Conservation (phyloP, 2,113 vertebrate genomes). For the Odontesthes bonariensis region DNA sequence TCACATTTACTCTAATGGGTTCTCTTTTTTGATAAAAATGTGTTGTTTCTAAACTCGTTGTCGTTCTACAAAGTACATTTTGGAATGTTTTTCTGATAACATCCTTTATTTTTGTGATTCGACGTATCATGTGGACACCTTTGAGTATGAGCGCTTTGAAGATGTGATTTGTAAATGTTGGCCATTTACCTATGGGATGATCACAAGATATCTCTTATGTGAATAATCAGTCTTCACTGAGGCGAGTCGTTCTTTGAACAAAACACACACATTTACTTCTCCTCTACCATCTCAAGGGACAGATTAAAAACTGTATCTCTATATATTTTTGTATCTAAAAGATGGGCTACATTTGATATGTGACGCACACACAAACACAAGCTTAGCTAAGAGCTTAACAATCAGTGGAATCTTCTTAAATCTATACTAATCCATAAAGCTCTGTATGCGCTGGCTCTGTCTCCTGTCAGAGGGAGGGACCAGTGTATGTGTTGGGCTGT, state of each 20-base stretch:
- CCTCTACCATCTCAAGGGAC: slow-evolving; percentile 28
- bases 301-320: slow-evolving; percentile 47
- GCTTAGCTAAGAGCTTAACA: slow-evolving; percentile 70
- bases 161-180: not conserved
- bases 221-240: not conserved
- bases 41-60: slow-evolving; percentile 2
- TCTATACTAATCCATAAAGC: slow-evolving; percentile 82
- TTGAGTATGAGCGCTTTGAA: not conserved
- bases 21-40: slow-evolving; percentile 8
- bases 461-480: slow-evolving; percentile 22
- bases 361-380: slow-evolving; percentile 38
- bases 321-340: slow-evolving; percentile 52
- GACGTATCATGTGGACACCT: not conserved
- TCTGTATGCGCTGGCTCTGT: slow-evolving; percentile 53
- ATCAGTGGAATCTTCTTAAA: slow-evolving; percentile 81
- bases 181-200: not conserved
- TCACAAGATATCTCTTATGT: not conserved
- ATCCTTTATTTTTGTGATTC: not conserved
- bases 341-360: slow-evolving; percentile 58
- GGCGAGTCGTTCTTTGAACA: not conserved
- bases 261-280: not conserved
- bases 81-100: slow-evolving; percentile 6
- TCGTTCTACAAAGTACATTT: slow-evolving; percentile 5
- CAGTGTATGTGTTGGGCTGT: slow-evolving; percentile 21
- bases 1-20: slow-evolving; percentile 34